Evolutionary conservation across 2,888 invertebrate genomes (phyloP), one percentile per base, ranked within the genome.

Genomic region (Monopis laevigella): DNA sequence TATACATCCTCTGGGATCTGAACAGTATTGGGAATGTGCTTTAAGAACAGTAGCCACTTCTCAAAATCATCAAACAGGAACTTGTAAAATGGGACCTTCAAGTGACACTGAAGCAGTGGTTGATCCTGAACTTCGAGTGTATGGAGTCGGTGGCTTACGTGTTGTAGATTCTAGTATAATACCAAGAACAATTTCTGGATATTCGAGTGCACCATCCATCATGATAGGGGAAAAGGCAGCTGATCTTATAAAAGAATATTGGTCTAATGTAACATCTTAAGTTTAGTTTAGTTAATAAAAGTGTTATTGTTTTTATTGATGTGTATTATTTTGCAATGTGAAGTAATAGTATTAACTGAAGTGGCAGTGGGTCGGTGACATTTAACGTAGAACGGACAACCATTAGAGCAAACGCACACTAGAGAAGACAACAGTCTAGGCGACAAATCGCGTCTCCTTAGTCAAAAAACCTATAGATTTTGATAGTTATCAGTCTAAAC

Each of bases 171-270:
- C 86, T n/a, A 88, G 90, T 52, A 66, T 90, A 38, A 87, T 86
- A 48, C 89, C 89, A 0, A 65, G 81, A 8, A 82, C 86, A 8
- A 74, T 86, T 2, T 77, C 84, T 8, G 86, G 86, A 1, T 87
- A 89, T 52, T 84, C 86, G 1, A 85, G 85, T 56, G 86, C 86
- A 1, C 85, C 88, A 1, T 81, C 86, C 1, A 82, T 86, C 27
- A 88, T 90, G 87, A 87, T 90, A 29, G 90, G 86, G 2, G 90
- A 91, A 62, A 89, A 88, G 53, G 87, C 84, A 2, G 84, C 88
- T 1, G 88, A 89, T 59, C 68, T 89, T 61, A 84, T 90, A 42
- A 85, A 82, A 59, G 60, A 64, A 34, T 73, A 82, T 16, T 87
- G 82, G 85, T 58, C 58, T n/a, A 71, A 74, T 53, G 56, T 58